Evolutionary conservation across 1,140 invertebrate species (phyloP).

Genomic region (Lithobius niger): DNA sequence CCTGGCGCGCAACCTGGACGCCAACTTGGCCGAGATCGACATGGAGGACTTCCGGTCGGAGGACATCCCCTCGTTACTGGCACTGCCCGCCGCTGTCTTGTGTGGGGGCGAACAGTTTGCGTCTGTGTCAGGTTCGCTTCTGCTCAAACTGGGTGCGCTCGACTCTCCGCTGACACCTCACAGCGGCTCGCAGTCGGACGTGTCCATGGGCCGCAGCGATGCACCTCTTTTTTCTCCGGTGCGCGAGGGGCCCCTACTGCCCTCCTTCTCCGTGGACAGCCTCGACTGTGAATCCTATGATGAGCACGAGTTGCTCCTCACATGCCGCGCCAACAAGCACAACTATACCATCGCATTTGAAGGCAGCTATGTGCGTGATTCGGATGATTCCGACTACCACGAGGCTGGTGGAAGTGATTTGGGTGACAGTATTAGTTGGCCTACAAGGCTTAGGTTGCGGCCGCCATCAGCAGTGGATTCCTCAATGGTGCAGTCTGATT

Average conservation of each 20-base stretch:
- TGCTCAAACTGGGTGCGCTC: neutral
- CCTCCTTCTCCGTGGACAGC: constrained; percentile 75
- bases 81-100: constrained; percentile 21
- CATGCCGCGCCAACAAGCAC: constrained; percentile 77
- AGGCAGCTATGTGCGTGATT: constrained; percentile 51
- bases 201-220: constrained; percentile 79
- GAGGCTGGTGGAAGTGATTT: constrained; percentile 13
- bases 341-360: constrained; percentile 91
- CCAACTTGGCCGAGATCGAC: constrained; percentile 82
- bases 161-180: constrained; percentile 33
- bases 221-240: constrained; percentile 82
- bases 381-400: constrained; percentile 22
- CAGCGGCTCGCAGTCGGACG: constrained; percentile 48
- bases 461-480: constrained; percentile 9
- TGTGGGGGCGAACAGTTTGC: constrained; percentile 56
- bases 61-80: constrained; percentile 72
- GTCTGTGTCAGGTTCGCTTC: constrained; percentile 37
- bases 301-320: constrained; percentile 64
- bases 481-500: constrained; percentile 69
- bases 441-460: neutral
- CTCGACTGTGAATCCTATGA: constrained; percentile 63
- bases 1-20: constrained; percentile 71
- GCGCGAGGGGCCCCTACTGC: constrained; percentile 43
- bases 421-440: neutral
- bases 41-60: constrained; percentile 84